A percentile compares a stretch with the other conserved stretches of the same genome.
Evolutionary conservation across 35 echinoderm and acorn worm species (phyloP).

Genomic region (Apostichopus californicus): DNA sequence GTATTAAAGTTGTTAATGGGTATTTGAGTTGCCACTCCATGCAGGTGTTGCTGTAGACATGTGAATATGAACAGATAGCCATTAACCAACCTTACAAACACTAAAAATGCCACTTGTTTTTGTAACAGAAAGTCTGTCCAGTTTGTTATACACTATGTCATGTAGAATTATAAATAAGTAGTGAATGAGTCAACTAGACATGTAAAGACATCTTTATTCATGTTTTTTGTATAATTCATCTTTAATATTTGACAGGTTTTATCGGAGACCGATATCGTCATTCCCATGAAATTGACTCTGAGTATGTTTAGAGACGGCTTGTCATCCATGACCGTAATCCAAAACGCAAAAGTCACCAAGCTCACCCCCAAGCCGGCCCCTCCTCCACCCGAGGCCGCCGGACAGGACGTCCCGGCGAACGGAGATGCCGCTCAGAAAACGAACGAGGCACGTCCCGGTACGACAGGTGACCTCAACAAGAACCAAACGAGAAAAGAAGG

Average conservation of each 20-base stretch:
- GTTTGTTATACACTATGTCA: too few species aligned
- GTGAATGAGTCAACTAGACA: too few species aligned
- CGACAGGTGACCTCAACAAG: not conserved
- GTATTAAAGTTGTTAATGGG: too few species aligned
- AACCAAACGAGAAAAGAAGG: not conserved
- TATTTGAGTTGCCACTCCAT: too few species aligned
- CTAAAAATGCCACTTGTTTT: too few species aligned
- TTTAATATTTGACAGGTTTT: constrained; percentile 59
- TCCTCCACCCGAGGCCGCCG: not conserved
- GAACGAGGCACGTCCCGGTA: not conserved
- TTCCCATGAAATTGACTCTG: constrained; percentile 84
- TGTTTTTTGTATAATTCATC: too few species aligned
- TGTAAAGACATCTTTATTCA: too few species aligned
- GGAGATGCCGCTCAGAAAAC: not conserved
- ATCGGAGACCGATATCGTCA: constrained; percentile 88
- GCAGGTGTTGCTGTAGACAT: too few species aligned
- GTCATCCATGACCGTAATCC: constrained; percentile 67
- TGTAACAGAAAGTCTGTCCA: too few species aligned
- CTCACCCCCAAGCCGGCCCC: not conserved
- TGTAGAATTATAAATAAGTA: too few species aligned
- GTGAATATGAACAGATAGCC: too few species aligned
- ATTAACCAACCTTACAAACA: too few species aligned
- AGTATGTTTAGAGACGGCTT: constrained; percentile 91
- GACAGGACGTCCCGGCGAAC: not conserved
- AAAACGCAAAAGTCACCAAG: constrained; percentile 64